A percentile compares a stretch with the other conserved stretches of the same genome.
phyloP scores from a whole-genome alignment of 2,113 vertebrate species.

The Grantiella picta region DNA sequence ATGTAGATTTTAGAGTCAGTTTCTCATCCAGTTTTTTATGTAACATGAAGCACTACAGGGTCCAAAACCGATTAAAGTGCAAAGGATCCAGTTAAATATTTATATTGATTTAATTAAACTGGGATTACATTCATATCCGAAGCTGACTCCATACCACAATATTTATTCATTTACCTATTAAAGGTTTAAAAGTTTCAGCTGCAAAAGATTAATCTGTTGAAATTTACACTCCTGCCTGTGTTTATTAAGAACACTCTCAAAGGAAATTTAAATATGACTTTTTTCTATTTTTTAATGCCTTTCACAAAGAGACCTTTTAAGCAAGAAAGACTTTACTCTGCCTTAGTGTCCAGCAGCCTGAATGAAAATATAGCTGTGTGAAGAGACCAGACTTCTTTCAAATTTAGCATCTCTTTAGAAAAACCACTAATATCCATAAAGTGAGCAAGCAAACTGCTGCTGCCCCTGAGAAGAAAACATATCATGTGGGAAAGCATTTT shows the following conservation, averaged over 20 bases:
- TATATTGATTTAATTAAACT: neutral
- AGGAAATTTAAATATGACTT: neutral
- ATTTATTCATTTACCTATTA: neutral
- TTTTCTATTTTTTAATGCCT: neutral
- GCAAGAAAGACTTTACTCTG: neutral
- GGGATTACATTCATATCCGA: neutral
- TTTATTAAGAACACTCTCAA: neutral
- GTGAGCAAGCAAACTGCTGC: slow-evolving; percentile 29
- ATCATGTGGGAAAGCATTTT: slow-evolving; percentile 16
- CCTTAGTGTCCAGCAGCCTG: neutral
- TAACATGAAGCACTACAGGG: neutral
- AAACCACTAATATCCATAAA: neutral
- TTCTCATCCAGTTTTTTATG: neutral
- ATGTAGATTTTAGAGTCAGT: neutral
- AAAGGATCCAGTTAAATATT: neutral
- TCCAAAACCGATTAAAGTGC: neutral
- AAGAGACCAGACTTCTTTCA: neutral
- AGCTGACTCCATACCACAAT: neutral
- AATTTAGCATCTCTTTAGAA: neutral
- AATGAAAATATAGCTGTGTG: neutral
- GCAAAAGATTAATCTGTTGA: neutral
- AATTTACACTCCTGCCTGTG: neutral
- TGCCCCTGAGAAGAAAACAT: neutral
- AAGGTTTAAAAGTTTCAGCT: neutral
- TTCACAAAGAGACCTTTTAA: neutral